Conservation (phyloP, 2,888 invertebrate species). For the Patella depressa region DNA sequence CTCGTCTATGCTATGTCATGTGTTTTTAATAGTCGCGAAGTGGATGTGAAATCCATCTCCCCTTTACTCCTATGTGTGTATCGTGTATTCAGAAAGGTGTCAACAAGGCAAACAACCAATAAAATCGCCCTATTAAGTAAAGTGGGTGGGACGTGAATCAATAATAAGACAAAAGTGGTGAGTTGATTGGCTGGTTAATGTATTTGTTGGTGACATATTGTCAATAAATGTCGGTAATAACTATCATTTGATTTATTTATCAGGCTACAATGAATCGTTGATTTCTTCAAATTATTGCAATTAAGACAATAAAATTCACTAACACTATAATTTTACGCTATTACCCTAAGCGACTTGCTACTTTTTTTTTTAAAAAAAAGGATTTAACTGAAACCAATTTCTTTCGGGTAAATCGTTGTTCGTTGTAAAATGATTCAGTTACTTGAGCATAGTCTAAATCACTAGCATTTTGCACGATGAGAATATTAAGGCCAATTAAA, state of each 20-base stretch:
- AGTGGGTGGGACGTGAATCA: neutral
- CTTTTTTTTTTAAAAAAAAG: no score
- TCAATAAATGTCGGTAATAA: slow-evolving; percentile 3
- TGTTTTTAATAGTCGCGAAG: slow-evolving; percentile 9
- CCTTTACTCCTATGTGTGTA: slow-evolving; percentile 1
- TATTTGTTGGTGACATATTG: slow-evolving; percentile 5
- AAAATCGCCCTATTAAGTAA: neutral
- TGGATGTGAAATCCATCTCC: slow-evolving; percentile 7
- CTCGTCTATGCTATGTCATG: slow-evolving; percentile 2
- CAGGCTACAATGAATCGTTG: neutral
- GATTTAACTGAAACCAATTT: no score
- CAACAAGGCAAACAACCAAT: slow-evolving; percentile 4
- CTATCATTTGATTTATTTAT: slow-evolving; percentile 3
- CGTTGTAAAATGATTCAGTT: no score
- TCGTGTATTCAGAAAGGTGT: slow-evolving; percentile 7
- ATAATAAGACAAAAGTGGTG: neutral
- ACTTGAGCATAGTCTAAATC: no score
- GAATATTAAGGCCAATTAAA: no score
- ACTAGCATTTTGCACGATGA: no score
- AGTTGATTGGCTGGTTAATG: neutral
- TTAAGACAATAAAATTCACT: neutral
- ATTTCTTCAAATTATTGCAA: slow-evolving; percentile 5
- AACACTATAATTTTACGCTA: no score
- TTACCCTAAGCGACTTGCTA: no score
- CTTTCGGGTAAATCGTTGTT: no score